Conservation (phyloP, 92 coral and sea anemone genomes). For the Scolanthus callimorphus region DNA sequence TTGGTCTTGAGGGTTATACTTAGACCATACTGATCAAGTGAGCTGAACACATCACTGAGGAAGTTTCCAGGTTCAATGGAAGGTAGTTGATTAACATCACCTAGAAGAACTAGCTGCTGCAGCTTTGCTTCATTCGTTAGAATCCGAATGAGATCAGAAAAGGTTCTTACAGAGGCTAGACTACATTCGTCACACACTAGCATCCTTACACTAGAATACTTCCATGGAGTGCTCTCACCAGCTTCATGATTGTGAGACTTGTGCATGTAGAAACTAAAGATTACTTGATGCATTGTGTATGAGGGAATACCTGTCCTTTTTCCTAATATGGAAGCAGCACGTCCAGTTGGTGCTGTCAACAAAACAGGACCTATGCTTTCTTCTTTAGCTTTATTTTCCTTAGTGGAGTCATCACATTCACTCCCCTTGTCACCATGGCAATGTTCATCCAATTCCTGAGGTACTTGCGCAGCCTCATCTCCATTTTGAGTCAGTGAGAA, state of each 20-base stretch:
- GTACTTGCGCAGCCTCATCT: too few species aligned
- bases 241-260: slow-evolving; percentile 3
- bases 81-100: slow-evolving; percentile 43
- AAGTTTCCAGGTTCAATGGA: slow-evolving; percentile 49
- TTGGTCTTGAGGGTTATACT: slow-evolving; percentile 23
- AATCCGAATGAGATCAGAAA: slow-evolving; percentile 20
- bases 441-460: too few species aligned
- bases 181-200: slow-evolving; percentile 52
- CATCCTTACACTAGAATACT: slow-evolving; percentile 22
- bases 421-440: too few species aligned
- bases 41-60: slow-evolving; percentile 23
- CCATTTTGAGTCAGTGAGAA: too few species aligned
- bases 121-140: slow-evolving; percentile 19
- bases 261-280: slow-evolving; percentile 19
- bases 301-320: slow-evolving; percentile 35
- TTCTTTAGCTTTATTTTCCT: too few species aligned
- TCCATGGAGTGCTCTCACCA: slow-evolving; percentile 14
- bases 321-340: slow-evolving; percentile 37
- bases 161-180: slow-evolving; percentile 30
- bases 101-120: slow-evolving; percentile 38
- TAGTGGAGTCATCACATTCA: too few species aligned
- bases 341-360: slow-evolving; percentile 44
- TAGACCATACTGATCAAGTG: slow-evolving; percentile 4
- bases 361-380: slow-evolving; percentile 28
- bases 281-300: slow-evolving; percentile 36